Conservation (phyloP, 2,113 vertebrate genomes). For the Carettochelys insculpta region DNA sequence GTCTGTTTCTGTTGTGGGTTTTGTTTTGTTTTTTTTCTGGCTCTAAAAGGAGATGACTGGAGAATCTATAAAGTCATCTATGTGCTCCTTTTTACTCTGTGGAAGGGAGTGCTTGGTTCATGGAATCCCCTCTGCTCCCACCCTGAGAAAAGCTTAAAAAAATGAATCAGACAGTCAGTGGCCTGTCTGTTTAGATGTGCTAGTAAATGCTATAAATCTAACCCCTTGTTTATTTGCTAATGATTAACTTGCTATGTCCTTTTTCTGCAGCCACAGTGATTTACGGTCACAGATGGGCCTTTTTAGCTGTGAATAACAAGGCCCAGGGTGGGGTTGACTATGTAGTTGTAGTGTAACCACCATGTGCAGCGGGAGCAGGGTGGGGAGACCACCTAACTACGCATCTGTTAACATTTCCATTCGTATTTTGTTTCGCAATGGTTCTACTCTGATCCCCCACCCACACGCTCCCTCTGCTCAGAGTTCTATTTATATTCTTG, state of each 20-base stretch:
- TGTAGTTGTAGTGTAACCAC: rapidly evolving
- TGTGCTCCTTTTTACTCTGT: neutral
- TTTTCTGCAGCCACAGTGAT: neutral
- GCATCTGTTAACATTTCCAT: neutral
- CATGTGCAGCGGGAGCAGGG: neutral
- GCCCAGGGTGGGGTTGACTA: neutral
- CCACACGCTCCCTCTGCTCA: neutral
- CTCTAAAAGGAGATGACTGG: neutral
- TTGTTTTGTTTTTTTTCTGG: neutral
- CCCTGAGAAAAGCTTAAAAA: neutral
- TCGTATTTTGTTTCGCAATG: neutral
- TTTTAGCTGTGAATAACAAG: neutral
- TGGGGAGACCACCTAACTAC: neutral
- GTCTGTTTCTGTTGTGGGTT: too few species aligned
- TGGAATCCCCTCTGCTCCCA: neutral
- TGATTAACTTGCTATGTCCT: neutral
- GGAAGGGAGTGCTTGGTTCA: neutral
- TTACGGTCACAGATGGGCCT: neutral
- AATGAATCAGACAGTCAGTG: neutral
- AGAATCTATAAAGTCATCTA: neutral
- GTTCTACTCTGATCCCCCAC: neutral
- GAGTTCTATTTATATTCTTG: neutral
- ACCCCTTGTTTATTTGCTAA: neutral
- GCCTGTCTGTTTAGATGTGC: neutral
- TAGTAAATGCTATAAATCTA: neutral